Conservation (phyloP, 2,797 vertebrate genomes). For the Coregonus sp. region DNA sequence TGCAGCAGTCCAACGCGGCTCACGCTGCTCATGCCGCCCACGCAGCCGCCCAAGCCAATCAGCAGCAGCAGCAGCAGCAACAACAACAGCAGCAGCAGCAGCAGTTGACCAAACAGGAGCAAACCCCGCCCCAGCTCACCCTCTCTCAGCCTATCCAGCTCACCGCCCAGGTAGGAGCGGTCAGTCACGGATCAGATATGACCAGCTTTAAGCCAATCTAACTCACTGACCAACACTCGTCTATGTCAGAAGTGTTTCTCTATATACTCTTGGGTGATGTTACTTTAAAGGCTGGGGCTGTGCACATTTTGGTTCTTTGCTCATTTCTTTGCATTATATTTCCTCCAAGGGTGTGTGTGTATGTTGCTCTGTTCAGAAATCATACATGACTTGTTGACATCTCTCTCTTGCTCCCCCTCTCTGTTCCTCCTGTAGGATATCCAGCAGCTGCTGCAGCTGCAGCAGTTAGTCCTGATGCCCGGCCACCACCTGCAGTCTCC, state of each 20-base stretch:
- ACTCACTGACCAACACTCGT: background rate
- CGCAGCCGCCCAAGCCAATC: conserved; percentile 55
- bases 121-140: conserved; percentile 75
- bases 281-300: background rate
- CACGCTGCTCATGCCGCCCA: conserved; percentile 77
- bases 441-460: conserved; percentile 90
- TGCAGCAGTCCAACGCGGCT: conserved; percentile 83
- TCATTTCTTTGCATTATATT: background rate
- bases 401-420: background rate
- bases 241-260: no score
- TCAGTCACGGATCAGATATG: background rate
- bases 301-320: background rate
- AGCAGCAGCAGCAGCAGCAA: conserved; percentile 59
- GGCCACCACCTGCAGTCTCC: conserved; percentile 88
- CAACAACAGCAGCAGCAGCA: conserved; percentile 61
- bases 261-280: background rate
- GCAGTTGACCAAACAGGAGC: conserved; percentile 60
- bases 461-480: conserved; percentile 89
- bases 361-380: background rate
- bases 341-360: background rate
- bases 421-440: conserved; percentile 77
- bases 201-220: no score
- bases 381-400: background rate
- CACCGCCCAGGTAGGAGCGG: conserved; percentile 84
- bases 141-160: conserved; percentile 92